Evolutionary conservation across 1,140 invertebrate genomes (phyloP).

Genomic region (Himalopsyche phryganea): DNA sequence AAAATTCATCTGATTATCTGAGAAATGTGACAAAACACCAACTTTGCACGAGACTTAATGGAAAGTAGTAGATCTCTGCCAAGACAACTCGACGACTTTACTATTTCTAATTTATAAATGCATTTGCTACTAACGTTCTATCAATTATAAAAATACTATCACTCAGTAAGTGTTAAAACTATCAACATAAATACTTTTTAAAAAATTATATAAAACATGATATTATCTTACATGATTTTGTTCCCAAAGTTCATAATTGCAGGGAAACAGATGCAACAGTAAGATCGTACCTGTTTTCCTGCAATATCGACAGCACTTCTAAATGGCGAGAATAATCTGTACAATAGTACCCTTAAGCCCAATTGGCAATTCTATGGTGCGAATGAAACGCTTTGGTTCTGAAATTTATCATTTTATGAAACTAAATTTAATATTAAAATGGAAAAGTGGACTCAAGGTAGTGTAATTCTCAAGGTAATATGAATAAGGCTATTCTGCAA

Average conservation of each 20-base stretch:
- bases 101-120: conserved; percentile 16
- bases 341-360: no score
- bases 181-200: conserved; percentile 3
- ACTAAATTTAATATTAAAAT: no score
- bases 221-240: neutral
- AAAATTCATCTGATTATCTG: conserved; percentile 9
- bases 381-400: no score
- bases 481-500: no score
- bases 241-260: neutral
- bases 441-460: no score
- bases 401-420: no score
- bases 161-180: conserved; percentile 14
- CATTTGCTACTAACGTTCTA: conserved; percentile 22
- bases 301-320: neutral
- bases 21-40: neutral
- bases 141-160: conserved; percentile 34
- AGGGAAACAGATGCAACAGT: neutral
- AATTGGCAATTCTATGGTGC: no score
- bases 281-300: neutral
- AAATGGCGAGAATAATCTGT: no score
- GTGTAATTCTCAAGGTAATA: no score
- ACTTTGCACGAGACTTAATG: neutral
- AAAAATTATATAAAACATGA: conserved; percentile 5
- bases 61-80: no score
- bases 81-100: neutral